Evolutionary conservation across 2,888 invertebrate genomes (phyloP).

Genomic region (Hermodice carunculata): DNA sequence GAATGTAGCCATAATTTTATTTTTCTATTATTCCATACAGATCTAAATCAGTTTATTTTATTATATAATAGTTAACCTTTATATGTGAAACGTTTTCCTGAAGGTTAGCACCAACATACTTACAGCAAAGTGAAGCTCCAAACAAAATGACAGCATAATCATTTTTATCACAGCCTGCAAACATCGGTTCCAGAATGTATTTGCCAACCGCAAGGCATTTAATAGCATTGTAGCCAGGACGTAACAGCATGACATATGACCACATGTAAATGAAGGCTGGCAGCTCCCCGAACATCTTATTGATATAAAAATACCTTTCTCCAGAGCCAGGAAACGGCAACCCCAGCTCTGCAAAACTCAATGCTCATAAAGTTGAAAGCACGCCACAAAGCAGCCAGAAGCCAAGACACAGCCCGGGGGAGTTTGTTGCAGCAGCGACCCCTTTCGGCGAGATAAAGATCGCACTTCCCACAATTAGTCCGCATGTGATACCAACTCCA

Average conservation of each 20-base stretch:
- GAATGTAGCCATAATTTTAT: no score
- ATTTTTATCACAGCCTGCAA: background rate
- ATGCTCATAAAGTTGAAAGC: slow-evolving; percentile 3
- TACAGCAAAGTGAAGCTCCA: background rate
- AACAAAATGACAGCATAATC: background rate
- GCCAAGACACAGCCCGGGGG: background rate
- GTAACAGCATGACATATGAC: background rate
- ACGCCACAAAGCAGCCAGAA: slow-evolving; percentile 7
- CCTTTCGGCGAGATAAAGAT: slow-evolving; percentile 3
- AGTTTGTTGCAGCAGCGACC: background rate
- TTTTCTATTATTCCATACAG: no score
- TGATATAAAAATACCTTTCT: slow-evolving; percentile 10
- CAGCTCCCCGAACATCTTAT: background rate
- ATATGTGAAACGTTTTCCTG: no score
- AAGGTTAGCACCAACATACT: no score
- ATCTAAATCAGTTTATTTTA: no score
- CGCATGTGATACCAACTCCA: background rate
- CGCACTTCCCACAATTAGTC: background rate
- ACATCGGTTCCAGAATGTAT: background rate
- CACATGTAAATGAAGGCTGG: slow-evolving; percentile 1
- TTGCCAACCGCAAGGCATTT: slow-evolving; percentile 7
- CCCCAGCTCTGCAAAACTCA: slow-evolving; percentile 10
- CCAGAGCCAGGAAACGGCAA: slow-evolving; percentile 8
- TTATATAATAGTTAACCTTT: no score
- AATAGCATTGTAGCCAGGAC: slow-evolving; percentile 8